Evolutionary conservation across 1,140 invertebrate genomes (phyloP).

Genomic region (Diorhabda carinulata): DNA sequence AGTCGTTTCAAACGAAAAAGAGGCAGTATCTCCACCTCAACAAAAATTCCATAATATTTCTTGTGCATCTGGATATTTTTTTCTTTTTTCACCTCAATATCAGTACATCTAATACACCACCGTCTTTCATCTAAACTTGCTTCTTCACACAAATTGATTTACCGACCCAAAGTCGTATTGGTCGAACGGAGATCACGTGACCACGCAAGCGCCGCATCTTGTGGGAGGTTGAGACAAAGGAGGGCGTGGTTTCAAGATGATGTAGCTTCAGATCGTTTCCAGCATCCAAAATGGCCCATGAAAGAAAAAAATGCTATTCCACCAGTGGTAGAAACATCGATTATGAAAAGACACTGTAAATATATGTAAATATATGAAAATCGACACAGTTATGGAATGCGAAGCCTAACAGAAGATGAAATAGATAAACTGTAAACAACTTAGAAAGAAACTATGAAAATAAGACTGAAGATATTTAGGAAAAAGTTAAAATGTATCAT

Average conservation of each 20-base stretch:
- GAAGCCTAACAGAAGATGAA: no score
- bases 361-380: no score
- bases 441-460: no score
- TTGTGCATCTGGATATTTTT: not conserved
- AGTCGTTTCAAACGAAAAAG: not conserved
- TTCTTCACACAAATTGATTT: constrained; percentile 38
- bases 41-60: not conserved
- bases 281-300: constrained; percentile 25
- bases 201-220: constrained; percentile 29
- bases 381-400: no score
- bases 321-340: not conserved
- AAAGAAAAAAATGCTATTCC: not conserved
- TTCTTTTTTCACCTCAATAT: constrained; percentile 6
- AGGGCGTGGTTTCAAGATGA: constrained; percentile 24
- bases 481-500: no score
- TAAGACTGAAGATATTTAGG: no score
- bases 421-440: no score
- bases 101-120: constrained; percentile 21
- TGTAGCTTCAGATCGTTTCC: constrained; percentile 21
- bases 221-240: constrained; percentile 38
- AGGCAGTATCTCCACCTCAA: not conserved
- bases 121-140: constrained; percentile 20
- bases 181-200: constrained; percentile 28
- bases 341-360: no score
- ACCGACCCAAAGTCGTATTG: constrained; percentile 30